phyloP scores from a whole-genome alignment of 2,113 vertebrate species.

The Bolborhynchus lineola region DNA sequence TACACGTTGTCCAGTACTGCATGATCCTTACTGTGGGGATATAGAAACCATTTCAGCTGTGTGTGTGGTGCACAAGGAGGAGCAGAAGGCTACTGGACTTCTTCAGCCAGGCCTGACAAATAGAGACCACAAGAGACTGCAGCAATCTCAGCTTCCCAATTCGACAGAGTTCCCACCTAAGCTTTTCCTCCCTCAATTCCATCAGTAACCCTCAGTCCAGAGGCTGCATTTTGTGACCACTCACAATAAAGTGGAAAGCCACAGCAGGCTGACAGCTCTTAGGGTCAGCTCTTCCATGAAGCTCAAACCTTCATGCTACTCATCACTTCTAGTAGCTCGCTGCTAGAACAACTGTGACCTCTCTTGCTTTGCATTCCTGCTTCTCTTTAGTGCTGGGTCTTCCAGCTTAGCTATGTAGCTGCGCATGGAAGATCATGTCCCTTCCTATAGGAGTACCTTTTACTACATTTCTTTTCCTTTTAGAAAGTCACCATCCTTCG shows the following conservation, averaged over 20 bases:
- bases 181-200: not conserved
- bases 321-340: not conserved
- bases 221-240: not conserved
- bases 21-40: rapidly evolving
- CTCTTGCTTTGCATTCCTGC: not conserved
- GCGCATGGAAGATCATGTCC: not conserved
- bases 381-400: not conserved
- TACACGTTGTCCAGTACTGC: not conserved
- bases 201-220: not conserved
- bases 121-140: not conserved
- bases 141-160: not conserved
- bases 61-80: not conserved
- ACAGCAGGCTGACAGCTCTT: not conserved
- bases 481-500: not conserved
- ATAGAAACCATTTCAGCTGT: not conserved
- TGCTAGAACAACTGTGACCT: not conserved
- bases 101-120: not conserved
- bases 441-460: not conserved
- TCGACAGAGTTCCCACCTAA: not conserved
- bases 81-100: not conserved
- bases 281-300: rapidly evolving
- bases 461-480: not conserved
- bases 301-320: not conserved
- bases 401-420: not conserved
- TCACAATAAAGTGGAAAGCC: not conserved